These are phyloP conservation scores for Junonia oenone DNA, from an alignment of 2,888 invertebrate genomes.

Conservation along the genomic window DNA sequence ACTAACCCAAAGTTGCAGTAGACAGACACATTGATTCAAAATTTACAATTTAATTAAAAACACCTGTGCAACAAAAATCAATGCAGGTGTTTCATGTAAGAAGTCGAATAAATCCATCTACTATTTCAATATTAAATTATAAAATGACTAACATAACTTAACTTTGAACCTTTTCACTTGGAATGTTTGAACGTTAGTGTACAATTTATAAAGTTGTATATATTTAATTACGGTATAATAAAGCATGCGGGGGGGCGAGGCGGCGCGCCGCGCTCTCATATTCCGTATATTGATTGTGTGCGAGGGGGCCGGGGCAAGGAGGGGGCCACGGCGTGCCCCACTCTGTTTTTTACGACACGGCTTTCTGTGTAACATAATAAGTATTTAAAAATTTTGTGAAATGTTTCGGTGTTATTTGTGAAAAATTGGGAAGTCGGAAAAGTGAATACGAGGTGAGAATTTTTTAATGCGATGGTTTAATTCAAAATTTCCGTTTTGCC, in stretches of 20 bases:
- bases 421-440: slow-evolving; percentile 72
- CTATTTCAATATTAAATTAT: slow-evolving; percentile 27
- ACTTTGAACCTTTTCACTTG: slow-evolving; percentile 30
- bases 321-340: slow-evolving; percentile 80
- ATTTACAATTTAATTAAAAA: slow-evolving; percentile 24
- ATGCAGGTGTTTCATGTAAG: slow-evolving; percentile 31
- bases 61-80: slow-evolving; percentile 33
- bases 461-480: slow-evolving; percentile 52
- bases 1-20: slow-evolving; percentile 11
- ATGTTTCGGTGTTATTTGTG: slow-evolving; percentile 78
- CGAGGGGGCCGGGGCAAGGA: slow-evolving; percentile 77
- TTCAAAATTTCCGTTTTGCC: slow-evolving; percentile 52
- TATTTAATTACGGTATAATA: slow-evolving; percentile 79
- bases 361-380: slow-evolving; percentile 81
- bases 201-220: slow-evolving; percentile 76
- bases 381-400: slow-evolving; percentile 78
- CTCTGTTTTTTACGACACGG: slow-evolving; percentile 81
- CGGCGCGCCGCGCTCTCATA: slow-evolving; percentile 79
- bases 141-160: slow-evolving; percentile 25
- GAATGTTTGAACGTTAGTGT: slow-evolving; percentile 55
- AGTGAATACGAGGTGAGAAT: slow-evolving; percentile 70
- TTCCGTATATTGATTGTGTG: slow-evolving; percentile 81
- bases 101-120: slow-evolving; percentile 18
- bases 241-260: slow-evolving; percentile 79
- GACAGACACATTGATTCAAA: slow-evolving; percentile 21